phyloP scores from a whole-genome alignment of 2,113 vertebrate species.

The Phyllostomus hastatus region DNA sequence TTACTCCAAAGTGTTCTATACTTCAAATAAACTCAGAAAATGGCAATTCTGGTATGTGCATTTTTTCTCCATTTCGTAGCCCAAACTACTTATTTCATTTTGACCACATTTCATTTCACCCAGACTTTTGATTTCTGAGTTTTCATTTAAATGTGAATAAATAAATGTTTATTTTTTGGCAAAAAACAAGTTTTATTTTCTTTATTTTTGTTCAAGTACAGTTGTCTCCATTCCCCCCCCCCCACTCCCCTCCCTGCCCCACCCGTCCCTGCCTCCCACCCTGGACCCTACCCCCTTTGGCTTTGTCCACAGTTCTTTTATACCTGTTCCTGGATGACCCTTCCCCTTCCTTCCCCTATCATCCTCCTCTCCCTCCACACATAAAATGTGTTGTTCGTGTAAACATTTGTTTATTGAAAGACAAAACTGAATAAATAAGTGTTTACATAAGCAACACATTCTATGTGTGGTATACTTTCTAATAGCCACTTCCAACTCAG shows the following conservation, averaged over 20 bases:
- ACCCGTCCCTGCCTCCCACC: no score
- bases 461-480: not conserved
- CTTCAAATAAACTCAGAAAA: not conserved
- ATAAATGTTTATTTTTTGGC: not conserved
- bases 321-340: no score
- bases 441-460: not conserved
- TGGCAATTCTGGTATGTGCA: not conserved
- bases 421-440: conserved; percentile 32
- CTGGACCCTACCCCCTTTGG: no score
- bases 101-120: conserved; percentile 25
- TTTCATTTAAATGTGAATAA: conserved; percentile 47
- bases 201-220: no score
- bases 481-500: conserved; percentile 6
- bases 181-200: no score
- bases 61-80: not conserved
- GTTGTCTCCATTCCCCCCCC: no score
- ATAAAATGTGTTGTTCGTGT: no score
- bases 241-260: no score
- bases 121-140: conserved; percentile 44
- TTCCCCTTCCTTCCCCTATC: no score
- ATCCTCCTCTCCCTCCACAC: no score
- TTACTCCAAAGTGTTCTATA: not conserved
- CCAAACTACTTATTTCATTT: conserved; percentile 25
- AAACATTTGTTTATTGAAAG: no score
- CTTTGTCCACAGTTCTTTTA: no score